Evolutionary conservation across 2,797 vertebrate genomes (phyloP), one percentile per base, ranked within the genome.

Genomic region (Spondyliosoma cantharus): DNA sequence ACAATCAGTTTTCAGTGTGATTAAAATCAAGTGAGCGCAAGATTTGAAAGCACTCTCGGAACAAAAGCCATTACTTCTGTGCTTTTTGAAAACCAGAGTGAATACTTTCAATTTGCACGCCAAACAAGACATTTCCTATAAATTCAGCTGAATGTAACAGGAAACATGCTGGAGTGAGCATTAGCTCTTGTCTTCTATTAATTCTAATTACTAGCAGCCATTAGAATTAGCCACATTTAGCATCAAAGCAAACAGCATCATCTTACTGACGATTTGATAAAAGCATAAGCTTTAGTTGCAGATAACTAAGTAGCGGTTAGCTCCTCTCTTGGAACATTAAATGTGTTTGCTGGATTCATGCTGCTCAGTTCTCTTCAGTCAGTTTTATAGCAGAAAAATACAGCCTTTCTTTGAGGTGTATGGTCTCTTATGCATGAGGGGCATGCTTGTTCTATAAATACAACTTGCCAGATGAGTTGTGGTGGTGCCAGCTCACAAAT

Each of bases 71-170:
- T 86, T 77, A 63, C 27, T 53, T 76, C 27, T 71, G 63, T 46
- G 73, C 29, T 46, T 82, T 81, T 82, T 62, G 0, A 81, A 83
- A 71, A 15, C 45, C 20, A 43, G 29, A n/a, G 16, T 16, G 58
- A 72, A 56, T 32, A 32, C 50, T 86, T 83, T 76, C 68, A 72
- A 49, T 80, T 66, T 86, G 74, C 54, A 71, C 76, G 67, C 81
- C 17, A 80, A 67, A 82, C 43, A 17, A 25, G 19, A 0, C 50
- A 56, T 50, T 49, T 71, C 14, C 54, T 19, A 14, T 61, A 46
- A 78, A 65, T 74, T 62, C 61, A 59, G 11, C 54, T 29, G 24
- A 70, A 45, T 43, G 3, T 49, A 29, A 75, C 5, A 3, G 37
- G 29, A 49, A 65, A 72, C 57, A 22, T 37, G 32, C 13, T 64